phyloP scores from a whole-genome alignment of 1,140 invertebrate genomes.

The Maconellicoccus hirsutus region DNA sequence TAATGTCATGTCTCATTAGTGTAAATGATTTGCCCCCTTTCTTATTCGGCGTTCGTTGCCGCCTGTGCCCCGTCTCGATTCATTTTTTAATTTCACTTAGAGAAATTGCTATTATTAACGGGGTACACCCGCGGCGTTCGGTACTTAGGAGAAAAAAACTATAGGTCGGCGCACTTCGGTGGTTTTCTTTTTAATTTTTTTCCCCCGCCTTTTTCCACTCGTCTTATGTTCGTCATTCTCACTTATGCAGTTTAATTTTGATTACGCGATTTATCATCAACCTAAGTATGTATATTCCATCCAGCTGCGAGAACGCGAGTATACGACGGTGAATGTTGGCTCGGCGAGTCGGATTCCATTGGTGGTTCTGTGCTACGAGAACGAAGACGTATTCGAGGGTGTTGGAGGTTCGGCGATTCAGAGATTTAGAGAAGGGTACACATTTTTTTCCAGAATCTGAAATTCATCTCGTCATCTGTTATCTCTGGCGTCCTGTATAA shows the following conservation, averaged over 20 bases:
- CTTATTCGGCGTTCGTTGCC: background rate
- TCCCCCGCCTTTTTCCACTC: background rate
- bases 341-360: no score
- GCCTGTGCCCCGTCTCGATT: background rate
- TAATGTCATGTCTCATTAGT: slow-evolving; percentile 22
- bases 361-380: no score
- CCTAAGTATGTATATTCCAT: slow-evolving; percentile 18
- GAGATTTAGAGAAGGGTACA: no score
- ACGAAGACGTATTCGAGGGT: no score
- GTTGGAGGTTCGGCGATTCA: no score
- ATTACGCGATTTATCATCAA: slow-evolving; percentile 16
- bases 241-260: slow-evolving; percentile 16
- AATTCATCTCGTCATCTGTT: no score
- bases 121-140: slow-evolving; percentile 17
- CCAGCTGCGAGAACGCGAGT: background rate
- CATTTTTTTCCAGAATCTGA: no score
- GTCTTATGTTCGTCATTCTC: background rate
- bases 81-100: slow-evolving; percentile 22
- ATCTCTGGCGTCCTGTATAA: no score
- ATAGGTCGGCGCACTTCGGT: slow-evolving; percentile 12
- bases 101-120: slow-evolving; percentile 22
- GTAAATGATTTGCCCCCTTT: slow-evolving; percentile 22
- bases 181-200: slow-evolving; percentile 1
- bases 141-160: slow-evolving; percentile 11
- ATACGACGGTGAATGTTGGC: no score